phyloP scores from a whole-genome alignment of 2,888 invertebrate species.

The Phania funesta region DNA sequence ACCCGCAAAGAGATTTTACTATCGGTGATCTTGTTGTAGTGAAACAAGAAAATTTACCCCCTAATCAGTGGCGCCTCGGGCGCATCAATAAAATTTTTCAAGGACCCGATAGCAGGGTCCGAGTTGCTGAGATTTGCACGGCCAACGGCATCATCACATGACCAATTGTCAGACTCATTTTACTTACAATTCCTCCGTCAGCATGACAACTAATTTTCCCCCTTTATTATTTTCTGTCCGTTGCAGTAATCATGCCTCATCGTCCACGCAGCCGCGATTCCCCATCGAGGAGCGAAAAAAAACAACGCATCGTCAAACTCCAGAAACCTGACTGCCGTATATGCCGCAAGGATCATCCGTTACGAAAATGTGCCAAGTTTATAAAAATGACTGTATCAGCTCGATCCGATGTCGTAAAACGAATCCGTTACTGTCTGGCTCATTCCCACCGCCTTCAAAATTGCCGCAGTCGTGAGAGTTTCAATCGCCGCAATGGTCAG shows the following conservation, averaged over 20 bases:
- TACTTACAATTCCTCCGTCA: no score
- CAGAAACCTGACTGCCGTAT: not conserved
- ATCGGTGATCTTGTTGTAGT: not conserved
- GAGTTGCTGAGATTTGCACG: no score
- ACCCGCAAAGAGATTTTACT: not conserved
- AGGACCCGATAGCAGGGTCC: no score
- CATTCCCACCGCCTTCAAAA: not conserved
- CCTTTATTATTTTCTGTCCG: no score
- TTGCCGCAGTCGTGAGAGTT: no score
- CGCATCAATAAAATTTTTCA: no score
- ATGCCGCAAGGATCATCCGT: not conserved
- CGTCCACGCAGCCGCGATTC: not conserved
- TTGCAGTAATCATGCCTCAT: not conserved
- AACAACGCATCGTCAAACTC: not conserved
- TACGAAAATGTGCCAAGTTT: not conserved
- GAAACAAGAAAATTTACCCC: no score
- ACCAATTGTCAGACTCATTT: no score
- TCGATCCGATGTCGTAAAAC: not conserved
- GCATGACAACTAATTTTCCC: no score
- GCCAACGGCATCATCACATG: no score
- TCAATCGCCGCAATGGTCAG: no score
- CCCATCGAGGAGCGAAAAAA: not conserved
- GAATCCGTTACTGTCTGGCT: not conserved
- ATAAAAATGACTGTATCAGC: not conserved
- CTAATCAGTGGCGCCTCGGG: constrained; percentile 1